A percentile compares a stretch with the other conserved stretches of the same genome.
Conservation (phyloP, 2,113 vertebrate species). For the Podilymbus podiceps region DNA sequence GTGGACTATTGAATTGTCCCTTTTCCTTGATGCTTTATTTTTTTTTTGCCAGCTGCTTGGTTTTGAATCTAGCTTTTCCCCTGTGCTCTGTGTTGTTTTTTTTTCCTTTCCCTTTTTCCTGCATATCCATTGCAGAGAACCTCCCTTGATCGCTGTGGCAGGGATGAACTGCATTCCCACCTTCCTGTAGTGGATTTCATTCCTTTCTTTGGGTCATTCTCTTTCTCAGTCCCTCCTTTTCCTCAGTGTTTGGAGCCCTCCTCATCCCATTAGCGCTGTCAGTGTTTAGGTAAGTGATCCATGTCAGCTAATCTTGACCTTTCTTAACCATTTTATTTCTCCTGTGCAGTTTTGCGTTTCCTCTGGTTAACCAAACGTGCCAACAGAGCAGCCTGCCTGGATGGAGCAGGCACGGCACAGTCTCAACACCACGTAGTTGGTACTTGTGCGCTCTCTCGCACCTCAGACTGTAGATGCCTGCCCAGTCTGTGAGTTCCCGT, state of each 20-base stretch:
- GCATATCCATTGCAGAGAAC: neutral
- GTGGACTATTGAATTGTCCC: neutral
- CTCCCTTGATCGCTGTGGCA: neutral
- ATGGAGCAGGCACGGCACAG: neutral
- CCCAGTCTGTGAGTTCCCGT: fast-evolving
- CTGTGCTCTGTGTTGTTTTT: neutral
- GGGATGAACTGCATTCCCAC: neutral
- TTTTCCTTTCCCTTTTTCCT: neutral
- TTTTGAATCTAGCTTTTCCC: neutral
- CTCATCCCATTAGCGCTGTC: neutral
- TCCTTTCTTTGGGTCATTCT: neutral
- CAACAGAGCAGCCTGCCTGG: neutral
- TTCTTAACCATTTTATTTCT: neutral
- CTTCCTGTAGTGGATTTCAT: neutral
- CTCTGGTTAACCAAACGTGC: neutral
- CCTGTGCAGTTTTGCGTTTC: neutral
- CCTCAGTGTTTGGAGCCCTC: neutral
- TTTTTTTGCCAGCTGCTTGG: neutral
- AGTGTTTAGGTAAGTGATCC: neutral
- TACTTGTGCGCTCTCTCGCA: neutral
- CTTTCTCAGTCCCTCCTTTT: neutral
- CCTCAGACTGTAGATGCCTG: neutral
- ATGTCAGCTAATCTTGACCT: neutral
- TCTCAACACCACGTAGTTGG: neutral
- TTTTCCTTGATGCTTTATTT: neutral